These are phyloP conservation scores for Nycticorax nycticorax DNA, from an alignment of 2,113 vertebrate genomes.

Conservation along the genomic window DNA sequence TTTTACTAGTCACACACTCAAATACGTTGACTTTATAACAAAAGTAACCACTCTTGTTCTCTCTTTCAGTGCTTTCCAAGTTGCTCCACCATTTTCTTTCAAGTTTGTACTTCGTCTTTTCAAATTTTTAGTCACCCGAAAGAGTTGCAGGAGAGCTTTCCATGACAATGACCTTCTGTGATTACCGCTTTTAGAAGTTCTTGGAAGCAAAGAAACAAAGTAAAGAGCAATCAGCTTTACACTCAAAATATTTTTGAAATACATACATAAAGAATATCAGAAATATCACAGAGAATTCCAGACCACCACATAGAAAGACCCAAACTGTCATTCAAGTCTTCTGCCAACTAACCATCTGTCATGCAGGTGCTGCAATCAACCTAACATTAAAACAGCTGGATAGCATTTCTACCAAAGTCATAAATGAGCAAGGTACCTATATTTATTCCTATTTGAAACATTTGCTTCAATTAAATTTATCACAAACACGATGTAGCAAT, in stretches of 20 bases:
- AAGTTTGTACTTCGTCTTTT: not conserved
- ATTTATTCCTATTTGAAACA: not conserved
- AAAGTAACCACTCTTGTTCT: not conserved
- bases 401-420: not conserved
- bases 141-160: not conserved
- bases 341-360: not conserved
- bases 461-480: conserved; percentile 33
- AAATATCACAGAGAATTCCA: not conserved
- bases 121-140: not conserved
- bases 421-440: not conserved
- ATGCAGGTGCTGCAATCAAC: not conserved
- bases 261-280: not conserved
- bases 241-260: not conserved
- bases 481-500: not conserved
- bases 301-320: not conserved
- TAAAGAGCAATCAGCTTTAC: not conserved
- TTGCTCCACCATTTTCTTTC: not conserved
- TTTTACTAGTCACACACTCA: not conserved
- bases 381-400: not conserved
- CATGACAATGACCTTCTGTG: not conserved
- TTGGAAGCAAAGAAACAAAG: not conserved
- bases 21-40: not conserved
- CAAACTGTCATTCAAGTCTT: not conserved
- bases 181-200: not conserved
- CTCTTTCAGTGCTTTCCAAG: not conserved